Base-by-base conservation (phyloP, 30 jellyfish, hydroid and myxozoan genomes). In the Chrysaora quinquecirrha region DNA sequence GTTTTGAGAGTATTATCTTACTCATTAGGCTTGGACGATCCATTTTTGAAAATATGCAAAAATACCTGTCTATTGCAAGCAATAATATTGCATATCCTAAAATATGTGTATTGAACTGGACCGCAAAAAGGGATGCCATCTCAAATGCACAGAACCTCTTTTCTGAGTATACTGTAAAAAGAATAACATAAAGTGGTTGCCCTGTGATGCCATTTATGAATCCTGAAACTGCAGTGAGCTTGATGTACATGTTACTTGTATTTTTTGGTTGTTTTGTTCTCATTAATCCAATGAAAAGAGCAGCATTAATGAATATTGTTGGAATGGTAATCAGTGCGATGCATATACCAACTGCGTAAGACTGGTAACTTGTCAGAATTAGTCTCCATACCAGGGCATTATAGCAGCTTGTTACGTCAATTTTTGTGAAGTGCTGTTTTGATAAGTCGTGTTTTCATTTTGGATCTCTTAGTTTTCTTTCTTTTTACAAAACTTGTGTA, bases 11-110 rank as follows among this genome's bases (percentile, higher is more conserved):
- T 3, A 38, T 6, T 38, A 14, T 38, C 14, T 38, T 38, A 14
- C 54, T 38, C 11, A 38, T 14, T 14, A 38, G 54, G 14, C 11
- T 14, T 14, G 34, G 38, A n/a, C n/a, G n/a, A 16, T 67, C 69
- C n/a, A 66, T 24, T 1, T 29, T 32, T 2, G 83, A 76, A 1
- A 49, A 48, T 0, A 67, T 76, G 34, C 76, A 30, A 54, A 80
- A 80, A 54, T 80, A 80, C 31, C 90, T 31, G 49, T 80, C 90
- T 2, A 80, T 23, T 20, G 90, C 90, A 19, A 80, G 49, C 4
- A 27, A 73, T 22, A 80, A 64, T 19, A 67, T 66, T 11, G 82
- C 23, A 34, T 66, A 80, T 16, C 66, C 83, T 14, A 65, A 58
- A n/a, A 49, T 48, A 52, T 80, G 90, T 0, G 76, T 34, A 16